These are phyloP conservation scores for Furcifer pardalis DNA, from an alignment of 2,797 vertebrate species.

Conservation along the genomic window DNA sequence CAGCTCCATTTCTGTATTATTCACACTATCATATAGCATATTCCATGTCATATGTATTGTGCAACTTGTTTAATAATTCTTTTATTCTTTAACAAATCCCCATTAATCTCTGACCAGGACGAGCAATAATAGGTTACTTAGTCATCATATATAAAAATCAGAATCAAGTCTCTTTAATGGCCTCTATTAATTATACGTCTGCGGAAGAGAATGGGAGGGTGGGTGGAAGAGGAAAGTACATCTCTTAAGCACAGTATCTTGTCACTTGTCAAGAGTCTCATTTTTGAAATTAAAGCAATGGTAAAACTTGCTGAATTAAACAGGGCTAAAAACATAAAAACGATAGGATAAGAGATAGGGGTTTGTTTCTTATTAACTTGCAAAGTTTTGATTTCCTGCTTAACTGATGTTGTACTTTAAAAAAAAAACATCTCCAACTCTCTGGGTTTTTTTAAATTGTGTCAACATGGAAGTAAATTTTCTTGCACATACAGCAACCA, in stretches of 20 bases:
- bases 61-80: constrained; percentile 76
- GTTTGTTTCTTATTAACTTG: constrained; percentile 45
- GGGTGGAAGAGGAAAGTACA: constrained; percentile 32
- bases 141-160: constrained; percentile 77
- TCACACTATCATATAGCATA: constrained; percentile 62
- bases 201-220: constrained; percentile 51
- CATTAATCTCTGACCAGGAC: constrained; percentile 78
- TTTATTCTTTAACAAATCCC: constrained; percentile 78
- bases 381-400: constrained; percentile 56
- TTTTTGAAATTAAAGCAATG: constrained; percentile 73
- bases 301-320: constrained; percentile 64
- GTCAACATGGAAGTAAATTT: neutral
- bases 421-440: constrained; percentile 3
- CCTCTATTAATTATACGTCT: constrained; percentile 72
- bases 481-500: too few relatives aligned
- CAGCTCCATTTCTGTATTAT: constrained; percentile 66
- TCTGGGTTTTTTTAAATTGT: neutral
- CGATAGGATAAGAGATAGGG: constrained; percentile 51
- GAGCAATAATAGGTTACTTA: constrained; percentile 78
- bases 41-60: constrained; percentile 71
- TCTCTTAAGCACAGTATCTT: constrained; percentile 61
- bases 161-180: constrained; percentile 77
- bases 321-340: constrained; percentile 38
- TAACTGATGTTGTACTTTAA: constrained; percentile 58
- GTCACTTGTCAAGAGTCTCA: constrained; percentile 71